Evolutionary conservation across 2,888 invertebrate genomes (phyloP).

Genomic region (Camponotus fellah): DNA sequence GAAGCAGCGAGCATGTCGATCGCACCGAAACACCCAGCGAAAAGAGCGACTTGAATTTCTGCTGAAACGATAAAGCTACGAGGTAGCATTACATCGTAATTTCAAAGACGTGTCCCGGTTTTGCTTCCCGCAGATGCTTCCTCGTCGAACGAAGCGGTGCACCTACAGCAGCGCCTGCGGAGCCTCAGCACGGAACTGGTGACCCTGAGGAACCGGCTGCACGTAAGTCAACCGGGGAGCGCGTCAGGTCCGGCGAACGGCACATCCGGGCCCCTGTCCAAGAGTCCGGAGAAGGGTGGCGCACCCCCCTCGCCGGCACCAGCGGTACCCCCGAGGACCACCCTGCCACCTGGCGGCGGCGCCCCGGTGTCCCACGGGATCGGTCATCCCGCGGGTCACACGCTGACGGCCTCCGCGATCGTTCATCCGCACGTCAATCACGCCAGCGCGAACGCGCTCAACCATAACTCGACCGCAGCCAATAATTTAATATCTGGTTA

Average conservation of each 20-base stretch:
- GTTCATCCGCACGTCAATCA: constrained; percentile 84
- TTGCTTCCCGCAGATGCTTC: constrained; percentile 92
- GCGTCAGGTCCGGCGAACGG: constrained; percentile 79
- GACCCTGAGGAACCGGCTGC: constrained; percentile 95
- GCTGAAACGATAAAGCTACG: background rate
- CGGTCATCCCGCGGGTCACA: constrained; percentile 82
- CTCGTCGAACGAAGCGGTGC: constrained; percentile 97
- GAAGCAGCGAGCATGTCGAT: background rate
- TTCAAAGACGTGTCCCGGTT: constrained; percentile 27
- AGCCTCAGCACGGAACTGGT: constrained; percentile 97
- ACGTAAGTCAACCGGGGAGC: constrained; percentile 89
- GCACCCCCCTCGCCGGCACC: constrained; percentile 80
- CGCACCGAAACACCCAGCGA: too few relatives aligned
- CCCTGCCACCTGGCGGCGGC: constrained; percentile 74
- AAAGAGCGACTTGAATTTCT: background rate
- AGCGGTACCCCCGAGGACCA: constrained; percentile 84
- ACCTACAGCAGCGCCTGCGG: constrained; percentile 95
- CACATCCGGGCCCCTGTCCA: constrained; percentile 73
- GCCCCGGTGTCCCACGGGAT: constrained; percentile 74
- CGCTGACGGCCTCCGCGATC: constrained; percentile 83
- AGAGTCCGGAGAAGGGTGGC: constrained; percentile 76
- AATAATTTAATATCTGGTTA: constrained; percentile 84
- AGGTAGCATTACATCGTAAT: background rate
- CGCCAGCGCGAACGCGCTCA: constrained; percentile 78
- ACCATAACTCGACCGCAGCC: constrained; percentile 77